Evolutionary conservation across 2,888 invertebrate genomes (phyloP).

Genomic region (Troglohyphantes excavatus): DNA sequence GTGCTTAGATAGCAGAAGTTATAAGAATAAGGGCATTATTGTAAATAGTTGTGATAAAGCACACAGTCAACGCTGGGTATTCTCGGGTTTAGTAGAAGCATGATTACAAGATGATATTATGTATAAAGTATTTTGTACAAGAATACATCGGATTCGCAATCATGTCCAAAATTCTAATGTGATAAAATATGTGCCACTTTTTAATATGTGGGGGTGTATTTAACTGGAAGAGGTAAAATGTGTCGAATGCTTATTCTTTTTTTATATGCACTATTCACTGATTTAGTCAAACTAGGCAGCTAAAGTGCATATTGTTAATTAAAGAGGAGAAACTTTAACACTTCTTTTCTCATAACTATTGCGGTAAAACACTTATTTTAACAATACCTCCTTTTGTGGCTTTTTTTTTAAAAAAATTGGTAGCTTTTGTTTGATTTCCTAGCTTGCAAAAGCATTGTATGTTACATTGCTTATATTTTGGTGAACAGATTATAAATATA

Average conservation of each 20-base stretch:
- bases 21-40: slow-evolving; percentile 72
- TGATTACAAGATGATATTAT: neutral
- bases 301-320: neutral
- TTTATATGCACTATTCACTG: slow-evolving; percentile 37
- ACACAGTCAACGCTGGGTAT: slow-evolving; percentile 78
- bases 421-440: neutral
- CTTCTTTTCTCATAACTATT: neutral
- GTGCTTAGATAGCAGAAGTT: slow-evolving; percentile 77
- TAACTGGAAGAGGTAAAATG: neutral
- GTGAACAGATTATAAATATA: no score
- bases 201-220: slow-evolving; percentile 26
- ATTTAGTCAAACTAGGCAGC: slow-evolving; percentile 50
- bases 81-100: slow-evolving; percentile 26
- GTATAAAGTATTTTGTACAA: neutral
- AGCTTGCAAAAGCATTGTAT: neutral
- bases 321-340: neutral
- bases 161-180: slow-evolving; percentile 62
- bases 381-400: neutral
- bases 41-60: slow-evolving; percentile 73
- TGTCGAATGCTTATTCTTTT: slow-evolving; percentile 1
- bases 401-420: no score
- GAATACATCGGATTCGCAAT: slow-evolving; percentile 21
- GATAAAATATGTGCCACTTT: slow-evolving; percentile 74
- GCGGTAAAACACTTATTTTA: neutral
- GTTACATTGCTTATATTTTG: neutral